Base-by-base conservation (phyloP, 2,888 invertebrate genomes). In the Leptopilina syphax region DNA sequence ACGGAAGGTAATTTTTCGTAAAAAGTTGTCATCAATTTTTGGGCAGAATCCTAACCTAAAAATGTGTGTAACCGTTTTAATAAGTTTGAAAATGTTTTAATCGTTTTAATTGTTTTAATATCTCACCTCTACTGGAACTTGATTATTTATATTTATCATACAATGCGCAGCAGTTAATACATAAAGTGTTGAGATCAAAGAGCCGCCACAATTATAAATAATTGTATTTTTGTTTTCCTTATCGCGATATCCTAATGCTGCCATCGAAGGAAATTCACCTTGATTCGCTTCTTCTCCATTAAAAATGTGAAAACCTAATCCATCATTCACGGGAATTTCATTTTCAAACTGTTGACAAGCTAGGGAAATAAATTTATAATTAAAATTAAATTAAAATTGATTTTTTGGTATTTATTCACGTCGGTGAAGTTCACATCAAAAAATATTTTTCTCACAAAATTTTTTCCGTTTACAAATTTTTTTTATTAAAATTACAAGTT, bases 121-220 rank as follows among this genome's bases (percentile, higher is more conserved):
- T 77, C 83, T 85, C 83, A 90, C 91, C 85, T 87, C 84, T n/a
- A 88, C 66, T 0, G 91, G 91, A 4, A 86, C 82, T 12, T 68
- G 70, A 5, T 87, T 82, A 12, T 89, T 60, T 10, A 86, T 47
- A 79, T 90, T 91, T 44, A 57, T 87, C 24, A 91, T 88, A 76
- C 91, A 91, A 77, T 91, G 91, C 5, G 91, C 91, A 4, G 91
- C 91, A 0, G 91, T 91, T 7, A 91, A 81, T 4, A 91, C 85
- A 47, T 88, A 86, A 50, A 83, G 81, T 2, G 82, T 41, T 0
- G 90, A 88, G 77, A 91, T 90, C 77, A 91, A 83, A 13, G 89
- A 88, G 13, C 91, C 91, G 0, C 91, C 91, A 67, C 91, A 91
- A 2, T 66, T 77, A 50, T 91, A 91, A 63, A 78, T 83, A 1